A percentile compares a stretch with the other conserved stretches of the same genome.
These are phyloP conservation scores for Diaperis boleti DNA, from an alignment of 2,888 invertebrate genomes.

Conservation along the genomic window DNA sequence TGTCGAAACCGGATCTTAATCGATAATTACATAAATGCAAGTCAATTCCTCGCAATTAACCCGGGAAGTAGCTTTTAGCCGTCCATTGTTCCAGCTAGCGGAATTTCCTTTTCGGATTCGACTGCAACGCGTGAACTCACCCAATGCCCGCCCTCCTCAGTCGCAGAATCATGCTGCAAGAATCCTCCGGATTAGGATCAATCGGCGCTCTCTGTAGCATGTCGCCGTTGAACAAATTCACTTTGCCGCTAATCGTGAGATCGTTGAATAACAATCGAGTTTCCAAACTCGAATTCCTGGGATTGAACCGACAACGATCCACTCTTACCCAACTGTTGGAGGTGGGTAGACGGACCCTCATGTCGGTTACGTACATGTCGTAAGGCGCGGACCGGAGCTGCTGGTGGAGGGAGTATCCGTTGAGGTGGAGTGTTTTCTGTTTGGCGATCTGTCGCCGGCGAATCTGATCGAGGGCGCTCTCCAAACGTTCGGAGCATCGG, in stretches of 20 bases:
- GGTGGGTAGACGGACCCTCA: constrained; percentile 77
- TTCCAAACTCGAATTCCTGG: constrained; percentile 79
- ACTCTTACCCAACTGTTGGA: constrained; percentile 78
- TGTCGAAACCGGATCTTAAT: constrained; percentile 27
- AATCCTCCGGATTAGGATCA: constrained; percentile 62
- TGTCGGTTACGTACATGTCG: constrained; percentile 78
- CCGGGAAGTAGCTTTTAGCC: constrained; percentile 10
- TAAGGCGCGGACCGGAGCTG: constrained; percentile 73
- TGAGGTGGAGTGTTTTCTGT: constrained; percentile 68
- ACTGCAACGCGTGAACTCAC: constrained; percentile 48
- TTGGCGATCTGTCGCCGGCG: constrained; percentile 71
- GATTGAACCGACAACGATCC: constrained; percentile 82
- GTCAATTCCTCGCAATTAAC: constrained; percentile 28
- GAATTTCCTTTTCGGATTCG: constrained; percentile 18
- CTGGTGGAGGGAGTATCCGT: constrained; percentile 76
- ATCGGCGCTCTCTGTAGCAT: constrained; percentile 66
- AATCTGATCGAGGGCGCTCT: constrained; percentile 76
- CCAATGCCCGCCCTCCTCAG: constrained; percentile 84
- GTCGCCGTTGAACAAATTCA: constrained; percentile 70
- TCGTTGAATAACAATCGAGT: constrained; percentile 84
- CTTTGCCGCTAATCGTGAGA: constrained; percentile 82
- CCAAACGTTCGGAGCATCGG: constrained; percentile 75
- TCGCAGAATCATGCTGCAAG: constrained; percentile 84
- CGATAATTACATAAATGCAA: constrained; percentile 34
- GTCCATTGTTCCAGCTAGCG: constrained; percentile 16